phyloP scores from a whole-genome alignment of 2,888 invertebrate genomes.

The Pollenia angustigena region DNA sequence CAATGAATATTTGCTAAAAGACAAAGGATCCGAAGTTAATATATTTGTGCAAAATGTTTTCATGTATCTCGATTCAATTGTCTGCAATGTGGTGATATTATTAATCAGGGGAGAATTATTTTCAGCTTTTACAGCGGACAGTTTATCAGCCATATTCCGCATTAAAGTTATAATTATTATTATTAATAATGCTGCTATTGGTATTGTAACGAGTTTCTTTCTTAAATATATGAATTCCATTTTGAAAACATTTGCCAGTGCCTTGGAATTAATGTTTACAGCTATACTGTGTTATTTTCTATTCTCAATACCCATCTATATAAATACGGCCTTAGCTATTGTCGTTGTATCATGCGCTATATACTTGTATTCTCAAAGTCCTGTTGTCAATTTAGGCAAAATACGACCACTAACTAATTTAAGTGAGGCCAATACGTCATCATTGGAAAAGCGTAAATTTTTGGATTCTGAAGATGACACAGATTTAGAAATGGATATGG shows the following conservation, averaged over 20 bases:
- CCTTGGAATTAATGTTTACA: constrained; percentile 95
- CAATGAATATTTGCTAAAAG: constrained; percentile 96
- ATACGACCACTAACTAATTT: constrained; percentile 77
- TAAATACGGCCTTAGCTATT: constrained; percentile 93
- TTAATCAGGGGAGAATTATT: constrained; percentile 87
- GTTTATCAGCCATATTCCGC: constrained; percentile 86
- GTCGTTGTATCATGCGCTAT: constrained; percentile 92
- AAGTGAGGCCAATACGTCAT: constrained; percentile 71
- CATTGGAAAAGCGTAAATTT: constrained; percentile 77
- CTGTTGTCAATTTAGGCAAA: constrained; percentile 88
- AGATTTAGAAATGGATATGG: constrained; percentile 81
- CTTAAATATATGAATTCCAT: constrained; percentile 96
- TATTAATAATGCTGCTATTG: constrained; percentile 94
- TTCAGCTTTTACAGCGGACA: constrained; percentile 86
- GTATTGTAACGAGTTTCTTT: constrained; percentile 97
- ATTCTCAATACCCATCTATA: constrained; percentile 93
- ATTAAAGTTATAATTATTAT: constrained; percentile 92
- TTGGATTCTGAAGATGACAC: constrained; percentile 79
- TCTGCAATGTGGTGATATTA: constrained; percentile 93
- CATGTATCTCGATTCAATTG: constrained; percentile 96
- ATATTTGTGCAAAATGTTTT: constrained; percentile 97
- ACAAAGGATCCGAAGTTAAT: constrained; percentile 92
- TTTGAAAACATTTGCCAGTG: constrained; percentile 97
- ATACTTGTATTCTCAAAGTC: constrained; percentile 94
- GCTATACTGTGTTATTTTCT: constrained; percentile 94